Percentiles rank a stretch among this genome's conserved stretches.
Conservation (phyloP, 2,797 vertebrate genomes). For the Argya squamiceps region DNA sequence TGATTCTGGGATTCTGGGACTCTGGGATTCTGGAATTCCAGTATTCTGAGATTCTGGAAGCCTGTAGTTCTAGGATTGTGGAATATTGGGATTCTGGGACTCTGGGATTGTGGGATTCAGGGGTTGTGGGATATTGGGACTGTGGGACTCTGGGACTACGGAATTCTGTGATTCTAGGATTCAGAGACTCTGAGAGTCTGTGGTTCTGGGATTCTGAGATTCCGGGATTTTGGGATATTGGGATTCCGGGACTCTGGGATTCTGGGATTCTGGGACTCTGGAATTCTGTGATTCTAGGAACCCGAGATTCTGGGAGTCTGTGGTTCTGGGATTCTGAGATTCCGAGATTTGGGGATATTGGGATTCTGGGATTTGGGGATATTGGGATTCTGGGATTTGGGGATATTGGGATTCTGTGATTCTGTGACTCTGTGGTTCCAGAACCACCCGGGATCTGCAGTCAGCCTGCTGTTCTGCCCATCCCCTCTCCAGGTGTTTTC, state of each 20-base stretch:
- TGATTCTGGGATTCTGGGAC: too few relatives aligned
- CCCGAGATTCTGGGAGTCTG: too few relatives aligned
- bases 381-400: accelerated
- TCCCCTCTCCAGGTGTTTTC: not conserved
- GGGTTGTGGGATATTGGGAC: too few relatives aligned
- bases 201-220: accelerated
- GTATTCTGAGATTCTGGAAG: too few relatives aligned
- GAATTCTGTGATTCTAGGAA: accelerated
- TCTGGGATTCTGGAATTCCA: too few relatives aligned
- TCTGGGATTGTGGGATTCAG: not conserved
- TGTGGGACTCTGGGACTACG: not conserved
- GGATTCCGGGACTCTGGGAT: not conserved
- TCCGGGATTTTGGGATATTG: too few relatives aligned
- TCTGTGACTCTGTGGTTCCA: too few relatives aligned
- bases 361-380: accelerated
- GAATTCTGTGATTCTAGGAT: too few relatives aligned
- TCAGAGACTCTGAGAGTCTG: accelerated
- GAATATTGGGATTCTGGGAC: too few relatives aligned
- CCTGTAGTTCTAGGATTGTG: accelerated
- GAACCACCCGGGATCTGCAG: not conserved
- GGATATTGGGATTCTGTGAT: accelerated
- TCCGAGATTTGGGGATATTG: accelerated
- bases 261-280: accelerated
- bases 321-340: accelerated
- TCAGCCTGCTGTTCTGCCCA: too few relatives aligned